These are phyloP conservation scores for Oedothorax gibbosus DNA, from an alignment of 1,140 invertebrate species.

Conservation along the genomic window DNA sequence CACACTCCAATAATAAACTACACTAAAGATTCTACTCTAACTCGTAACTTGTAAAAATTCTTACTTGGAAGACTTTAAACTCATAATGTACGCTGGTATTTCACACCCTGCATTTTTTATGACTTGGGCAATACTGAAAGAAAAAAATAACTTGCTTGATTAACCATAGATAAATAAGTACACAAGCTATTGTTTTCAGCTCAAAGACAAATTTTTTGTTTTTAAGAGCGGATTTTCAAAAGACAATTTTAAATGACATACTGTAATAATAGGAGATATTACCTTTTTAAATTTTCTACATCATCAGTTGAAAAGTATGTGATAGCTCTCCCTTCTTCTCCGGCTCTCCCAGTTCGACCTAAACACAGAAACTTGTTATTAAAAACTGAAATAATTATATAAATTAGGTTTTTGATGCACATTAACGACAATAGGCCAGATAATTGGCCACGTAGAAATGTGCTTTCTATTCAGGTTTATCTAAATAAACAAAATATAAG, in stretches of 20 bases:
- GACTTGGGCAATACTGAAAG: constrained; percentile 79
- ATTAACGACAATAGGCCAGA: neutral
- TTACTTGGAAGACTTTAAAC: constrained; percentile 74
- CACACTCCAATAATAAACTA: neutral
- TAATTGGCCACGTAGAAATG: neutral
- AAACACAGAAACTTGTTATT: constrained; percentile 31
- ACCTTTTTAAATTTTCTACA: constrained; percentile 84
- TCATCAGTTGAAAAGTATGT: constrained; percentile 96
- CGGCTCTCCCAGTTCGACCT: constrained; percentile 94
- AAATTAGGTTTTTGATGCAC: too few relatives aligned
- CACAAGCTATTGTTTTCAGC: too few relatives aligned
- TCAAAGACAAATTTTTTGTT: too few relatives aligned
- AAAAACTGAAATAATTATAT: too few relatives aligned
- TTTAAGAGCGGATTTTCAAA: too few relatives aligned
- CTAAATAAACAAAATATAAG: too few relatives aligned
- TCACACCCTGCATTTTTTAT: constrained; percentile 89
- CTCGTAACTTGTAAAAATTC: neutral
- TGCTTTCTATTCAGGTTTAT: too few relatives aligned
- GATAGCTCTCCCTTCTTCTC: constrained; percentile 84
- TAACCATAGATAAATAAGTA: too few relatives aligned
- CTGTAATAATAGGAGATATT: constrained; percentile 59
- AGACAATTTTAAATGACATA: neutral
- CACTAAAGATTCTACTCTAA: neutral
- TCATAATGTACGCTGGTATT: constrained; percentile 90
- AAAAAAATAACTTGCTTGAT: neutral